These are phyloP conservation scores for Zaprionus nigranus DNA, from an alignment of 1,140 invertebrate genomes.

Conservation along the genomic window DNA sequence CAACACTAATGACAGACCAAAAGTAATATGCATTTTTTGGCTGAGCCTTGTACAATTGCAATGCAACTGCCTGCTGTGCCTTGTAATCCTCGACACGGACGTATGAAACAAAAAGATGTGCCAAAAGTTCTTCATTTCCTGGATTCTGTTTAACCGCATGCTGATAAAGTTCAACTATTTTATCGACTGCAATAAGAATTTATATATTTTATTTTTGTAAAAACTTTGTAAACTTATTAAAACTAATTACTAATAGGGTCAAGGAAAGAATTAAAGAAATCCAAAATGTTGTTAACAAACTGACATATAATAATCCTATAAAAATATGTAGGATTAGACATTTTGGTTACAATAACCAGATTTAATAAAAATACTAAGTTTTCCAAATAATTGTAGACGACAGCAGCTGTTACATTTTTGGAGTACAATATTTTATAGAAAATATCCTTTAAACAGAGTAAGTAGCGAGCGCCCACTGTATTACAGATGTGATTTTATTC, in stretches of 20 bases:
- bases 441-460: constrained; percentile 9
- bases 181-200: constrained; percentile 89
- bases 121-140: constrained; percentile 95
- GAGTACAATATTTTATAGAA: too few species aligned
- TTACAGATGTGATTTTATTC: constrained; percentile 31
- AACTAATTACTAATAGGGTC: neutral
- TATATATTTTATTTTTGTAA: neutral
- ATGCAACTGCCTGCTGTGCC: constrained; percentile 95
- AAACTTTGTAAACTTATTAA: neutral
- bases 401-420: too few species aligned
- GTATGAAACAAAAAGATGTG: constrained; percentile 98
- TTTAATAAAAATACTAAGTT: too few species aligned
- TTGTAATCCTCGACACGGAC: constrained; percentile 95
- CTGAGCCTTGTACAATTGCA: constrained; percentile 94
- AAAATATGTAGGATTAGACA: too few species aligned
- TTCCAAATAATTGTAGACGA: too few species aligned
- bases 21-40: constrained; percentile 99
- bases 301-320: too few species aligned
- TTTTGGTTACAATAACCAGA: too few species aligned
- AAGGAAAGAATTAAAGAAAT: too few species aligned
- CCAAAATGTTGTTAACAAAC: too few species aligned
- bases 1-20: constrained; percentile 98
- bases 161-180: constrained; percentile 95
- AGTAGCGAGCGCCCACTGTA: constrained; percentile 13
- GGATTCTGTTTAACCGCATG: constrained; percentile 93